Evolutionary conservation across 2,113 vertebrate genomes (phyloP).

Genomic region (Barnardius zonarius): DNA sequence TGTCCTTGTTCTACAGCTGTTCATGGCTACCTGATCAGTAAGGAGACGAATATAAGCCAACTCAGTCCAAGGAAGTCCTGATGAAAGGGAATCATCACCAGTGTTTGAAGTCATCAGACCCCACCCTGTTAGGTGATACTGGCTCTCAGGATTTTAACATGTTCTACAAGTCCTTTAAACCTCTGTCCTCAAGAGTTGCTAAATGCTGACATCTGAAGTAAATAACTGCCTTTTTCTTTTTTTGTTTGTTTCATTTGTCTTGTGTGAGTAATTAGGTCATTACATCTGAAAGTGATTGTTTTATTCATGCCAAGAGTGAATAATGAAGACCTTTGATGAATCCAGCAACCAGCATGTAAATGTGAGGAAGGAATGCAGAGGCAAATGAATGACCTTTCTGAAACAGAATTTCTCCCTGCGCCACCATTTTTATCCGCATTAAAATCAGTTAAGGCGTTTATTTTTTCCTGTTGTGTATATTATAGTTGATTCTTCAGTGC

Average conservation of each 20-base stretch:
- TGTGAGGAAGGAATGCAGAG: slow-evolving; percentile 61
- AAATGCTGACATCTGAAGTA: neutral
- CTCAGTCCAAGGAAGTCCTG: neutral
- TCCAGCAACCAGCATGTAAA: slow-evolving; percentile 8
- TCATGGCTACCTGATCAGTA: neutral
- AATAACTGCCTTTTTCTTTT: neutral
- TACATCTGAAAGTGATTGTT: slow-evolving; percentile 50
- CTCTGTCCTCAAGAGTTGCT: neutral
- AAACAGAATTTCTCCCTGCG: slow-evolving; percentile 46
- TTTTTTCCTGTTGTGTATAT: slow-evolving; percentile 34
- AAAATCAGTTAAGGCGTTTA: neutral
- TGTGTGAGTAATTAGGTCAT: slow-evolving; percentile 42
- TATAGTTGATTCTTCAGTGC: neutral
- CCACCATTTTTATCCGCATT: neutral
- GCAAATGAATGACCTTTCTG: slow-evolving; percentile 73
- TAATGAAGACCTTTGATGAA: slow-evolving; percentile 74
- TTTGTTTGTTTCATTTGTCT: neutral
- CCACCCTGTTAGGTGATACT: neutral
- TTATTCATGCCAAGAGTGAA: slow-evolving; percentile 46
- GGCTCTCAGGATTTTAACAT: neutral
- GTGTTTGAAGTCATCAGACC: neutral
- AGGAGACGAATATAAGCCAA: neutral
- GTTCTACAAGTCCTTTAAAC: neutral
- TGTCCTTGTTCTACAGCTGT: neutral
- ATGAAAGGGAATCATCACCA: neutral